phyloP scores from a whole-genome alignment of 2,113 vertebrate species.

The Tapirus terrestris region DNA sequence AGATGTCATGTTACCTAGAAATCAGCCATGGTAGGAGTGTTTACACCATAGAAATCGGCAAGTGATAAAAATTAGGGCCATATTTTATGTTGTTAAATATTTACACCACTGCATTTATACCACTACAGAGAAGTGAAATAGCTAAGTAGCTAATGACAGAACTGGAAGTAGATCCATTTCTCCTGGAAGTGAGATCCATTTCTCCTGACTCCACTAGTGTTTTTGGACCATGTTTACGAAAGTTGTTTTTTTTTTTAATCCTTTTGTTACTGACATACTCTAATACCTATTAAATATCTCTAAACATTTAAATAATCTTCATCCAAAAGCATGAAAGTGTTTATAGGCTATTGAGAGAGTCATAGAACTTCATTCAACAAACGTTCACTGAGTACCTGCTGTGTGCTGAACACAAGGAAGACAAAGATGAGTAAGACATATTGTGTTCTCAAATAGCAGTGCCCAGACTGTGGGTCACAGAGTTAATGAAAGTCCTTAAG shows the following conservation, averaged over 20 bases:
- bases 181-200: not conserved
- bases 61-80: not conserved
- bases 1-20: not conserved
- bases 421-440: not conserved
- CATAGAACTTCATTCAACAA: not conserved
- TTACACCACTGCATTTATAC: not conserved
- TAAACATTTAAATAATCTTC: not conserved
- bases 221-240: not conserved
- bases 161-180: not conserved
- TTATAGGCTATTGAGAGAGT: constrained; percentile 14
- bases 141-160: not conserved
- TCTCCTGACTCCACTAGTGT: not conserved
- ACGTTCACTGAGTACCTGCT: not conserved
- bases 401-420: not conserved
- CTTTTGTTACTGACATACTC: not conserved
- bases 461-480: not conserved
- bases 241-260: not conserved
- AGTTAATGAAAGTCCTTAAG: not conserved
- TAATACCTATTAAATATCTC: not conserved
- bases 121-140: not conserved
- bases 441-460: not conserved
- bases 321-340: not conserved
- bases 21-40: not conserved
- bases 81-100: not conserved
- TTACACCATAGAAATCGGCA: not conserved